Evolutionary conservation across 2,797 vertebrate species (phyloP), one percentile per base, ranked within the genome.

Genomic region (Taeniopygia guttata): DNA sequence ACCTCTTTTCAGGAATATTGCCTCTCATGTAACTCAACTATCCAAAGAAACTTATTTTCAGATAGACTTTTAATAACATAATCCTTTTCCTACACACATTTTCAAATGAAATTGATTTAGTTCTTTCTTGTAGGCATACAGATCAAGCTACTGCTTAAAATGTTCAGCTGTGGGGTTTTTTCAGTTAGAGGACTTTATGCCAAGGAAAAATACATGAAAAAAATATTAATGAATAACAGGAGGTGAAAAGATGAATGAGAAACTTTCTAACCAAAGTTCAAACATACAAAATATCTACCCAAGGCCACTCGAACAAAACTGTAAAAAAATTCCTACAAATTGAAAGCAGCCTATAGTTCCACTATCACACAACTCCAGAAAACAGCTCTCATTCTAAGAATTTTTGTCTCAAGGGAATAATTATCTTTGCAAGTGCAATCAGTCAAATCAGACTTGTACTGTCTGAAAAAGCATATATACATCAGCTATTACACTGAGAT

Each of bases 41-140:
- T 62, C 56, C 46, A 15, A 60, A n/a, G 30, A 58, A 83, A 87
- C 14, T 74, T 82, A 83, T 20, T 63, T 89, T 68, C 56, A 58
- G 38, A 73, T 2, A 63, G 69, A 75, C 48, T 87, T 87, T 15
- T 20, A 84, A 22, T 69, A 84, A 77, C 27, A 93, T 38, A 1
- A 46, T 38, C 22, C 46, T 94, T 60, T 78, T 82, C 76, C 72
- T 85, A 96, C 87, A 80, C 70, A 78, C 52, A 95, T 77, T 49
- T 95, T 55, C 88, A 96, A 96, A 91, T 51, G 27, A 92, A 90
- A 95, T 8, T 5, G 59, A 66, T 87, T 95, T 94, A 13, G 4
- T 84, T 95, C 66, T 54, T 93, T 68, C 75, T 67, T 75, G 43
- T 43, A 81, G 46, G 76, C 0, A 1, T 81, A 75, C 52, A 88